Evolutionary conservation across 2,797 vertebrate species (phyloP).

Genomic region (Lemur catta): DNA sequence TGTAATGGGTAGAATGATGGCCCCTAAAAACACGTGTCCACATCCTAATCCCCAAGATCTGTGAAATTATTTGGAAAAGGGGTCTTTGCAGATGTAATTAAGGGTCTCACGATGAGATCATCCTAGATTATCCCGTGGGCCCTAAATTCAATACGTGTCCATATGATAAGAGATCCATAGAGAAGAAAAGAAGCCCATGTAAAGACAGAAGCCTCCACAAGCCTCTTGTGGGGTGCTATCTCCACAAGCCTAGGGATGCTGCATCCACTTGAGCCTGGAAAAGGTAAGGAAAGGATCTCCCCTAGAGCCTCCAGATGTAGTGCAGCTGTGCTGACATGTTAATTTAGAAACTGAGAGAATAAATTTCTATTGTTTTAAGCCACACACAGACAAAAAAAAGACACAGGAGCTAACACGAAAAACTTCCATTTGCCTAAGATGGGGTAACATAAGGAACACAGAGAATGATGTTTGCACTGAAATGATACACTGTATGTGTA

Average conservation of each 20-base stretch:
- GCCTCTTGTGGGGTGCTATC: neutral
- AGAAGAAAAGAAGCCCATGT: neutral
- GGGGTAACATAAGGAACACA: neutral
- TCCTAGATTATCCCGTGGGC: neutral
- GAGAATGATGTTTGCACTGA: neutral
- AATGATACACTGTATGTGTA: neutral
- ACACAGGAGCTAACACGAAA: neutral
- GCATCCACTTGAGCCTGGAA: neutral
- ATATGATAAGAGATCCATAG: neutral
- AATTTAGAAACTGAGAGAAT: neutral
- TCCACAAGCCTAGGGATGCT: neutral
- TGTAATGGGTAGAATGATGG: neutral
- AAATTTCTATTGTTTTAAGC: neutral
- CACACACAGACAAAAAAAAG: neutral
- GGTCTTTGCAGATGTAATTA: neutral
- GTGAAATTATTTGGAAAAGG: neutral
- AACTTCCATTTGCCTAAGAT: neutral
- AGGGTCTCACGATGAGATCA: neutral
- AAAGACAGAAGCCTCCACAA: neutral
- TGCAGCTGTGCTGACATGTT: neutral
- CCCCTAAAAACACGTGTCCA: neutral
- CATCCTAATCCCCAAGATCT: neutral
- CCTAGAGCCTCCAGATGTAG: neutral
- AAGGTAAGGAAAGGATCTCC: neutral
- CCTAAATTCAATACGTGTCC: neutral